These are phyloP conservation scores for Phrixothrix hirtus DNA, from an alignment of 2,888 invertebrate genomes.

Conservation along the genomic window DNA sequence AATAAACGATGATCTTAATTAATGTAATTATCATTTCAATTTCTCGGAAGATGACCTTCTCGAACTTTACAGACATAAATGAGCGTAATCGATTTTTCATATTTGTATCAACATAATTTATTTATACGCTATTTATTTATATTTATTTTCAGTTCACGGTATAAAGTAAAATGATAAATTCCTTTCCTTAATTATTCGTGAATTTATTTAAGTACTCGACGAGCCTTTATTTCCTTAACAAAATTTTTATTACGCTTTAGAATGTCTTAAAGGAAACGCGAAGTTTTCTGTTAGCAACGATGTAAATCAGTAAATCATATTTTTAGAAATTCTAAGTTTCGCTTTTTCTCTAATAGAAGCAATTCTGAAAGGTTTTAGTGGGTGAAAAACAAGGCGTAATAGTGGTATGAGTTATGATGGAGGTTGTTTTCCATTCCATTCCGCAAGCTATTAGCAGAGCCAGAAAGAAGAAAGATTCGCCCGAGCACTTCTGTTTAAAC, in stretches of 20 bases:
- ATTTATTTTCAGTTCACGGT: slow-evolving; percentile 8
- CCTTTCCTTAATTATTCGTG: no score
- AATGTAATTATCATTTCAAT: slow-evolving; percentile 35
- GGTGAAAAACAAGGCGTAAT: slow-evolving; percentile 10
- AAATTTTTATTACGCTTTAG: no score
- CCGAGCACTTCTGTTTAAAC: slow-evolving; percentile 51
- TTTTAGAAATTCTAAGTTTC: no score
- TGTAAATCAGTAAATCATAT: no score
- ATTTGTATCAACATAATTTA: slow-evolving; percentile 12
- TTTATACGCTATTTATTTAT: slow-evolving; percentile 8
- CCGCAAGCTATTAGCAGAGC: slow-evolving; percentile 51
- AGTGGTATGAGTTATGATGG: slow-evolving; percentile 36
- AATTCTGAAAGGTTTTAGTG: slow-evolving; percentile 17
- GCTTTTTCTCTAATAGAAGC: slow-evolving; percentile 7
- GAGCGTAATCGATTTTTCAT: slow-evolving; percentile 25
- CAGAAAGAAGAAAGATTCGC: slow-evolving; percentile 48
- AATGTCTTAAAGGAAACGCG: no score
- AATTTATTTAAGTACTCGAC: no score
- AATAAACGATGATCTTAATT: slow-evolving; percentile 35
- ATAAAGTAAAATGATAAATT: neutral
- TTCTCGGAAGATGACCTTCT: slow-evolving; percentile 33
- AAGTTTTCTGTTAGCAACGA: no score
- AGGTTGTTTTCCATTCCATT: slow-evolving; percentile 52
- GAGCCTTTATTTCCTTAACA: no score
- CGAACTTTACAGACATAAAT: slow-evolving; percentile 17